These are phyloP conservation scores for Drosophila neonasuta DNA, from an alignment of 2,888 invertebrate species.

Conservation along the genomic window DNA sequence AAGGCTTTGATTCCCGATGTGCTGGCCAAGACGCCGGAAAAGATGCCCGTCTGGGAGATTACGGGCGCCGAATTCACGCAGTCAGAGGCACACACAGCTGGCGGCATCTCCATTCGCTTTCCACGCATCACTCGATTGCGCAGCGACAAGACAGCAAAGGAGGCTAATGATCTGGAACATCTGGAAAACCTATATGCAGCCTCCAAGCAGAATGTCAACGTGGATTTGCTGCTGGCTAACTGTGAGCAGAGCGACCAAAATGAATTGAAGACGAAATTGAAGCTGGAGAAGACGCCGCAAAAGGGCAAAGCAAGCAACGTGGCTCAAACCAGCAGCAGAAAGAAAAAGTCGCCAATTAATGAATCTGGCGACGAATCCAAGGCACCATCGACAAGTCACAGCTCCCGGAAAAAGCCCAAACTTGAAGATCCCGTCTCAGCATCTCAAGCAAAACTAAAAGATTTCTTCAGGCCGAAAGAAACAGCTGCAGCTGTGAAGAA, in stretches of 20 bases:
- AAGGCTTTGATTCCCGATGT: constrained; percentile 95
- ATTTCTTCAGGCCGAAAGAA: constrained; percentile 56
- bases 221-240: constrained; percentile 78
- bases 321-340: constrained; percentile 35
- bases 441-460: constrained; percentile 39
- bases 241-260: constrained; percentile 49
- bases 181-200: constrained; percentile 87
- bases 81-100: constrained; percentile 93
- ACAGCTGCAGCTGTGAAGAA: not conserved
- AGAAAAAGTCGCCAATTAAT: constrained; percentile 38
- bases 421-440: constrained; percentile 3
- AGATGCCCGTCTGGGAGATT: constrained; percentile 97
- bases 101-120: constrained; percentile 96
- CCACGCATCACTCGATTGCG: constrained; percentile 93
- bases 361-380: constrained; percentile 40
- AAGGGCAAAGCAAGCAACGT: constrained; percentile 30
- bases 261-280: constrained; percentile 54
- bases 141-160: constrained; percentile 91
- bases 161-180: constrained; percentile 91
- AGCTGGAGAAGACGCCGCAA: constrained; percentile 62
- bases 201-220: constrained; percentile 83
- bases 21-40: constrained; percentile 91
- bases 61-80: constrained; percentile 91
- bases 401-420: constrained; percentile 47
- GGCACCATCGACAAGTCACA: constrained; percentile 1